Conservation (phyloP, 2,113 vertebrate species). For the Neogale vison region DNA sequence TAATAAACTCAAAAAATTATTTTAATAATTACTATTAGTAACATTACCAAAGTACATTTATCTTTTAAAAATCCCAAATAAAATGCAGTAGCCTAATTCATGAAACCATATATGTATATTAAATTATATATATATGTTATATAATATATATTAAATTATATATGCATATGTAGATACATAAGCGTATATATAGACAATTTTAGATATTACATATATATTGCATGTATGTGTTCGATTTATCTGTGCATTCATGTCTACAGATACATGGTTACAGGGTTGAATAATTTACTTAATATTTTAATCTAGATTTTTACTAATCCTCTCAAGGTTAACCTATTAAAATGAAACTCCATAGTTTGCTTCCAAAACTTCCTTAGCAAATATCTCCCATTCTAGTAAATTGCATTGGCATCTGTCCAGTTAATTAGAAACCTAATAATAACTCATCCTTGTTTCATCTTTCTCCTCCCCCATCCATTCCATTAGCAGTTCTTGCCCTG, state of each 20-base stretch:
- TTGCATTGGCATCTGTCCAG: background rate
- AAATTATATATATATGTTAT: background rate
- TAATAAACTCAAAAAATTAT: background rate
- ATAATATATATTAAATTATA: too few species aligned
- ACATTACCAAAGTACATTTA: background rate
- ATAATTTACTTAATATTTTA: background rate
- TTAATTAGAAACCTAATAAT: background rate
- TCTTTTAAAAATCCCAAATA: background rate
- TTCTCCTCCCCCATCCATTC: background rate
- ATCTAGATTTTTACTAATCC: background rate
- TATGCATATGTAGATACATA: rapidly evolving
- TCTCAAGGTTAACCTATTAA: background rate
- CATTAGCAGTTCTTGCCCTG: background rate
- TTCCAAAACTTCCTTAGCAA: background rate
- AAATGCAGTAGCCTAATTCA: background rate
- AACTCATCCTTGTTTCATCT: background rate
- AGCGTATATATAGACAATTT: background rate
- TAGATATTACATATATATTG: rapidly evolving
- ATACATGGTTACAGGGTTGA: background rate
- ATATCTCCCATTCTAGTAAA: background rate
- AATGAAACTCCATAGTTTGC: background rate
- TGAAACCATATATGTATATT: background rate
- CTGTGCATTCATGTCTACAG: background rate
- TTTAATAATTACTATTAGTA: background rate
- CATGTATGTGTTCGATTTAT: background rate